Evolutionary conservation across 1,140 invertebrate genomes (phyloP), one percentile per base, ranked within the genome.

Genomic region (Drosophila burlai): DNA sequence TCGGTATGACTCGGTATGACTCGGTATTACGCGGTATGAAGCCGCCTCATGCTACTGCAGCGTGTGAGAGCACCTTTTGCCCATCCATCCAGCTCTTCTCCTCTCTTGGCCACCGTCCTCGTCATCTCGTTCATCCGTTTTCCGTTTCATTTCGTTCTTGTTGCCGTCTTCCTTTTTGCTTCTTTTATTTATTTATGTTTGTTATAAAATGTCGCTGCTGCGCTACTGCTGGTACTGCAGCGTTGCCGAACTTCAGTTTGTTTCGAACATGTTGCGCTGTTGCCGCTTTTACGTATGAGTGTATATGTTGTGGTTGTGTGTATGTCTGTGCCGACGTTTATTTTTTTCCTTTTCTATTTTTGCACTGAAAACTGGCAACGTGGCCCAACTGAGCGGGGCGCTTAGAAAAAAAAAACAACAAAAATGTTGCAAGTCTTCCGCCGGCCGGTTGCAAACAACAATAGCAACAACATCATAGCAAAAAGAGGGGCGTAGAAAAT

Each of bases 131-230:
- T 13, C 13, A 50, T n/a, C 21, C 38, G 24, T n/a, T 64, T 34
- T 61, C 63, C 62, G 55, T 36, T 50, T 42, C 57, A 67, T 74
- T 73, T 77, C 58, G 59, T 55, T 60, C 29, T 36, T 59, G 24
- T 59, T 64, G 18, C 18, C 54, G 7, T 31, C 18, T 58, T 43
- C 18, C 6, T 49, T 40, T 58, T 24, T 49, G 43, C 46, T 60
- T 76, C 47, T 83, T 71, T 80, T 84, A 84, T 84, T 84, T 84
- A 80, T 77, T 80, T 77, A 84, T 71, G 40, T 71, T 77, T 81
- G 81, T 80, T 84, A 84, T 73, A 84, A 84, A 82, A 76, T 78
- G 81, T 81, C 43, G 66, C 76, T 49, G 67, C 36, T 40, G 61
- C 26, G 61, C 74, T 46, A 50, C 34, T 26, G 42, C 42, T 45